Evolutionary conservation across 2,888 invertebrate species (phyloP), one percentile per base, ranked within the genome.

Genomic region (Callinectes sapidus): DNA sequence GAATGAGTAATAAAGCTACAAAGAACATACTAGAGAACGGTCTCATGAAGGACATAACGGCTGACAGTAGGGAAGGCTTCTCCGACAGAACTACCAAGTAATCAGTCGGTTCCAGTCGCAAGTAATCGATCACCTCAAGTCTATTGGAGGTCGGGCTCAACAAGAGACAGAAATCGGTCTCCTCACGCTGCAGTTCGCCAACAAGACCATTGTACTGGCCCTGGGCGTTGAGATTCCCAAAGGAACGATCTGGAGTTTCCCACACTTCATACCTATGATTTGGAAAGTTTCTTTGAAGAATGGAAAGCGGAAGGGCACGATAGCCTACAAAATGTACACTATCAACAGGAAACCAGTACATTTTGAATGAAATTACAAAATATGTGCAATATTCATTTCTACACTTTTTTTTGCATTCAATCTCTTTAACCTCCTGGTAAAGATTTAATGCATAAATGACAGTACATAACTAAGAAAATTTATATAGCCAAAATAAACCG

Each of bases 131-230:
- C 18, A 32, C 14, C n/a, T 48, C 16, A 0, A 89, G 55, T 23
- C 92, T 23, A 18, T 77, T 14, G 23, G 48, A 28, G 18, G 71
- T 48, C 18, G 61, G 81, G 13, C 61, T 16, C 10, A 88, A 23
- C n/a, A 90, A n/a, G 54, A 88, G 42, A n/a, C 77, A 77, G 86
- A 92, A 92, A 81, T 92, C 92, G 39, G 90, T 35, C 54, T 54
- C 77, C 23, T 77, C 77, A 35, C 87, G 92, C 48, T 92, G 92
- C 48, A 92, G 77, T 10, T 71, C 81, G 0, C 92, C 92, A 77
- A 92, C 77, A 13, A 85, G 23, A 23, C 92, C 92, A 54, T 10
- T 87, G 87, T 28, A 87, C 28, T 48, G n/a, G n/a, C 87, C 87
- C 71, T 28, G 28, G n/a, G 71, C 13, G 71, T 77, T 28, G 28